Evolutionary conservation across 35 echinoderm and acorn worm species (phyloP).

Genomic region (Apostichopus californicus): DNA sequence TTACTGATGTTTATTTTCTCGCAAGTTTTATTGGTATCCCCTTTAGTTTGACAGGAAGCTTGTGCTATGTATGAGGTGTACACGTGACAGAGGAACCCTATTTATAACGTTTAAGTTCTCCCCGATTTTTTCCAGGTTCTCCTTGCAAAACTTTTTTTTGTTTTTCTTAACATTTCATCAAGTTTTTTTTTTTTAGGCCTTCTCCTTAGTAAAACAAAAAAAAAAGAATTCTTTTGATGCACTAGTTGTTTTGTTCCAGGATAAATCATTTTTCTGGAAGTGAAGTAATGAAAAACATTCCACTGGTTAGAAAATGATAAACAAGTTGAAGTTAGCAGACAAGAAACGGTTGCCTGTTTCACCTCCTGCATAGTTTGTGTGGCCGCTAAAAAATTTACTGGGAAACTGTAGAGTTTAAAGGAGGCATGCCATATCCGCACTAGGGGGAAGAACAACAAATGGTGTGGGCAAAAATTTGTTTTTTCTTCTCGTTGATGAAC

Average conservation of each 20-base stretch:
- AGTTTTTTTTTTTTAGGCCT: not conserved
- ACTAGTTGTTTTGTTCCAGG: constrained; percentile 12
- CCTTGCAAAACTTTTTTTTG: not conserved
- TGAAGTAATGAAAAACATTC: constrained; percentile 33
- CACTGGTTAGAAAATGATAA: not conserved
- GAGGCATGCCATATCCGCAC: not conserved
- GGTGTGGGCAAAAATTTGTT: too few relatives aligned
- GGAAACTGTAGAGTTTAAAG: not conserved
- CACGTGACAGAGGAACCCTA: constrained; percentile 5
- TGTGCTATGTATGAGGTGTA: not conserved
- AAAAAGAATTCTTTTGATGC: not conserved
- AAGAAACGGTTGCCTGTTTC: constrained; percentile 13
- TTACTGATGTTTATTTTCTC: constrained; percentile 23
- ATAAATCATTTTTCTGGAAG: constrained; percentile 11
- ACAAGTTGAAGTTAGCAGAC: constrained; percentile 14
- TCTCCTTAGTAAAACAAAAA: not conserved
- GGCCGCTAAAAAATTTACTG: not conserved
- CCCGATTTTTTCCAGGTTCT: not conserved
- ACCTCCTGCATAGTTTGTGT: constrained; percentile 33
- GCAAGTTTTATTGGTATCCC: constrained; percentile 18
- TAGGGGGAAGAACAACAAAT: too few relatives aligned
- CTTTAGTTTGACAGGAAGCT: constrained; percentile 15
- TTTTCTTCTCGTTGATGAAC: too few relatives aligned
- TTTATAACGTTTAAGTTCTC: not conserved
- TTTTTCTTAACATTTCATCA: not conserved